Conservation (phyloP, 2,888 invertebrate species). For the Acanthosoma haemorrhoidale region DNA sequence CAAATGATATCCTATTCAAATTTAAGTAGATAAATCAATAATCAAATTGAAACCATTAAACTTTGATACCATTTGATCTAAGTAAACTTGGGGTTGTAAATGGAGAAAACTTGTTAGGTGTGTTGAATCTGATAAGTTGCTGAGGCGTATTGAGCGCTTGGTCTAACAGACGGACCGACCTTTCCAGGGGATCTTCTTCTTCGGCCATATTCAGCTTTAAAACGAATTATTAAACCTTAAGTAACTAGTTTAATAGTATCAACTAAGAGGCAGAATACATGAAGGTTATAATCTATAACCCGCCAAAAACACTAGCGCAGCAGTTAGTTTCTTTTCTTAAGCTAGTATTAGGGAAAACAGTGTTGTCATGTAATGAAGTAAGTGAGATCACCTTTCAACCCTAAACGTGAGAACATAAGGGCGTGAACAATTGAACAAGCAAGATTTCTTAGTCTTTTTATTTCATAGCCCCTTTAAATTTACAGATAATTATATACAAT, state of each 20-base stretch:
- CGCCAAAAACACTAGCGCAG: background rate
- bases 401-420: too few relatives aligned
- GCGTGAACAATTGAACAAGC: too few relatives aligned
- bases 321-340: background rate
- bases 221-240: background rate
- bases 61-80: background rate
- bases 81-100: slow-evolving; percentile 4
- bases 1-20: background rate
- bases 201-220: slow-evolving; percentile 20
- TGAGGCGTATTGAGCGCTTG: slow-evolving; percentile 34
- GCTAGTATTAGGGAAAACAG: too few relatives aligned
- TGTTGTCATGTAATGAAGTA: too few relatives aligned
- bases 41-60: background rate
- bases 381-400: too few relatives aligned
- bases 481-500: too few relatives aligned
- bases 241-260: background rate
- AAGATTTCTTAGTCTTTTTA: too few relatives aligned
- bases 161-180: slow-evolving; percentile 37
- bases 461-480: too few relatives aligned
- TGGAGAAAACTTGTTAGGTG: background rate
- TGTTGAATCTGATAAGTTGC: background rate
- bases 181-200: slow-evolving; percentile 36
- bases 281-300: background rate
- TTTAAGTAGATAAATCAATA: background rate
- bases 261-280: background rate